Percentiles rank a stretch among this genome's conserved stretches.
These are phyloP conservation scores for Dryocosmus kuriphilus DNA, from an alignment of 2,888 invertebrate genomes.

Conservation along the genomic window DNA sequence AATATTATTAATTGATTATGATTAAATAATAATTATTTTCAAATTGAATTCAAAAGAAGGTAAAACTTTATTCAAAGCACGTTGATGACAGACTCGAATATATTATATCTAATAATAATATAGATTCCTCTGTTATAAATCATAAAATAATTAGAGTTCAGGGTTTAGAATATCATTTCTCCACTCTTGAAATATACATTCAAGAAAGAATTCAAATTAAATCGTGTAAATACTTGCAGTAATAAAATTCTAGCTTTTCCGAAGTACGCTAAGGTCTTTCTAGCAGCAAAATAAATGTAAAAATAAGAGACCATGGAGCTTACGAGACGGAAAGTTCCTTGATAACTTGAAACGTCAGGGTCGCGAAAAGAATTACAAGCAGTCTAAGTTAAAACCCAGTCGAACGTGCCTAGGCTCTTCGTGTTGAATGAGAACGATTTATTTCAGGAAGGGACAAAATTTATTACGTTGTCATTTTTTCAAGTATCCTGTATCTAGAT, in stretches of 20 bases:
- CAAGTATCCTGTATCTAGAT: neutral
- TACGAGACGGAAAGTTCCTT: slow-evolving; percentile 7
- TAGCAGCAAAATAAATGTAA: slow-evolving; percentile 7
- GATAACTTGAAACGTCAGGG: slow-evolving; percentile 25
- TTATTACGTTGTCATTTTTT: slow-evolving; percentile 25
- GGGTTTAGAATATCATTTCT: neutral
- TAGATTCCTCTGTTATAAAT: neutral
- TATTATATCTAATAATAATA: neutral
- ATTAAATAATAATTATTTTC: neutral
- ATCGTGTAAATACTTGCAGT: neutral
- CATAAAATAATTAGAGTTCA: neutral
- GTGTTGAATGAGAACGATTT: slow-evolving; percentile 11
- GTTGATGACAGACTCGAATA: neutral
- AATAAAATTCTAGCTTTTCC: slow-evolving; percentile 7
- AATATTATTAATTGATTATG: too few species aligned
- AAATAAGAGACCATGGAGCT: slow-evolving; percentile 12
- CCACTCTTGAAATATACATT: neutral
- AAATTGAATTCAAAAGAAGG: neutral
- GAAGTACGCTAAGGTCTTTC: neutral
- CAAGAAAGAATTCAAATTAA: neutral
- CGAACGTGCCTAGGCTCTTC: slow-evolving; percentile 22
- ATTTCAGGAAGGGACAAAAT: slow-evolving; percentile 5
- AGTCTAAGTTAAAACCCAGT: slow-evolving; percentile 20
- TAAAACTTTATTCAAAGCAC: neutral
- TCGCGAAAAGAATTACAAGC: slow-evolving; percentile 26